Conservation (phyloP, 2,888 invertebrate species). For the Spodoptera picta region DNA sequence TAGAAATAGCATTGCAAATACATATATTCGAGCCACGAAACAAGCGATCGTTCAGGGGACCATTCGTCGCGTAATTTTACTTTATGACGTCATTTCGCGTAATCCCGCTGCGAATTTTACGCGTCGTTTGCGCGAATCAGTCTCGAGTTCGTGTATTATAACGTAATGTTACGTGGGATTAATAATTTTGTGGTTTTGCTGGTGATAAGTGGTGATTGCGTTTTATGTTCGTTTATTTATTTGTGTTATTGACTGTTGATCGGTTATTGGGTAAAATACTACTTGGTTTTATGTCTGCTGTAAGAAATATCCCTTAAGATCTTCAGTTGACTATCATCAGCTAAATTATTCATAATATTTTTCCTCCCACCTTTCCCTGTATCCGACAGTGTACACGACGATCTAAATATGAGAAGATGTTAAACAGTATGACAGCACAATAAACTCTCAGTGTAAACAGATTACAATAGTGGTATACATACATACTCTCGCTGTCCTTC, state of each 20-base stretch:
- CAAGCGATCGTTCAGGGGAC: conserved; percentile 53
- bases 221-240: conserved; percentile 16
- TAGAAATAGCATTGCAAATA: conserved; percentile 39
- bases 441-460: conserved; percentile 53
- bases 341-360: no score
- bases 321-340: no score
- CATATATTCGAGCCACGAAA: conserved; percentile 53
- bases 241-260: conserved; percentile 2
- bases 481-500: conserved; percentile 75
- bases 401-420: conserved; percentile 39
- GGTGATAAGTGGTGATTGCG: conserved; percentile 22
- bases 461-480: conserved; percentile 50
- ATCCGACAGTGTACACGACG: not conserved
- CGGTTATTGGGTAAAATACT: not conserved
- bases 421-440: conserved; percentile 51
- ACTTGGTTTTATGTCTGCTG: not conserved
- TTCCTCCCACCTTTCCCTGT: no score
- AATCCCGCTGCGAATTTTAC: conserved; percentile 69
- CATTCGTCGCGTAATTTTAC: conserved; percentile 66
- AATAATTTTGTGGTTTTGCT: conserved; percentile 43
- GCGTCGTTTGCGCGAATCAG: conserved; percentile 66
- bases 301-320: no score
- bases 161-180: conserved; percentile 46
- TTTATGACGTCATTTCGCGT: conserved; percentile 69
- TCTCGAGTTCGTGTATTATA: conserved; percentile 47